Evolutionary conservation across 2,797 vertebrate genomes (phyloP).

Genomic region (Phrynocephalus vlangalii): DNA sequence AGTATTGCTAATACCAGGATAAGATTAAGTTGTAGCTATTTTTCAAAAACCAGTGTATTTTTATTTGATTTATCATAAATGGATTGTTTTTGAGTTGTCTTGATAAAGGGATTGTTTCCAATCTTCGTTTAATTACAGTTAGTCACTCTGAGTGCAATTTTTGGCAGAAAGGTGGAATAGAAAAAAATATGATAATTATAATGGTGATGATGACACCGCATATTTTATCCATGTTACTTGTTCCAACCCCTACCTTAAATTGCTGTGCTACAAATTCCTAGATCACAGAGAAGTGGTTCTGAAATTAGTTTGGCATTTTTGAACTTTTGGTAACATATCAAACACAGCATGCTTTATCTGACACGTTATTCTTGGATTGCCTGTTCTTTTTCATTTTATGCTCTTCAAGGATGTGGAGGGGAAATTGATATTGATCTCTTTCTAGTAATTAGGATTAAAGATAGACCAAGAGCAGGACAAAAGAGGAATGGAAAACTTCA

Average conservation of each 20-base stretch:
- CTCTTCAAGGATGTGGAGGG: not conserved
- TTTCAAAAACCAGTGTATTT: not conserved
- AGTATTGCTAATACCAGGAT: not conserved
- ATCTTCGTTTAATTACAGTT: not conserved
- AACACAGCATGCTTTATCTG: not conserved
- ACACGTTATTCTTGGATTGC: slow-evolving; percentile 1
- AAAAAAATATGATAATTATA: too few relatives aligned
- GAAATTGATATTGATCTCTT: slow-evolving; percentile 1
- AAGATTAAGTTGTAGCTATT: not conserved
- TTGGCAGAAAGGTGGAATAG: not conserved
- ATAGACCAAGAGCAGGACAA: not conserved
- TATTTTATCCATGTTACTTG: too few relatives aligned
- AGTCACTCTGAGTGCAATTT: not conserved
- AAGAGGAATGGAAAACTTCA: not conserved
- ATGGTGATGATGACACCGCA: too few relatives aligned
- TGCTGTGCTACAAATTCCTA: not conserved
- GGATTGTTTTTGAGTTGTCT: not conserved
- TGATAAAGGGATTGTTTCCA: not conserved
- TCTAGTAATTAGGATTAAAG: slow-evolving; percentile 10
- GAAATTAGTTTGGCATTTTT: not conserved
- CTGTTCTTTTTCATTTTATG: slow-evolving; percentile 11
- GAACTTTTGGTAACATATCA: not conserved
- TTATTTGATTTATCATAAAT: not conserved
- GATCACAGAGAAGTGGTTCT: not conserved
- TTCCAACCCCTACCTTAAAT: not conserved